Evolutionary conservation across 1,140 invertebrate species (phyloP), one percentile per base, ranked within the genome.

Genomic region (Rhopalosiphum padi): DNA sequence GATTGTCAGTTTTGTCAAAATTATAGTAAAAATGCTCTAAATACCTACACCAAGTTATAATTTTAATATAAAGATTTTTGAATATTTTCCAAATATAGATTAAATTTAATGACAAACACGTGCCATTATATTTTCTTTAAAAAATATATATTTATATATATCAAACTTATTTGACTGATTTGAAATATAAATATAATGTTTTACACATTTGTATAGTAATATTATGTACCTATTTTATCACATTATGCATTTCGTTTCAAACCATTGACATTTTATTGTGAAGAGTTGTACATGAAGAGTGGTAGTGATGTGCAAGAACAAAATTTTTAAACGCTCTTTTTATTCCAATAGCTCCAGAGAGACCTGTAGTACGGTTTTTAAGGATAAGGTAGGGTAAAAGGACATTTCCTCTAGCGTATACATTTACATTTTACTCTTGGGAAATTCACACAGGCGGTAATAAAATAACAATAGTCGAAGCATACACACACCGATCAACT

Each of bases 381-480:
- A 37, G 88, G 51, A 89, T 89, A 55, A 89, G 88, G 88, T 55
- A 55, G 88, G 48, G 51, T 53, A 55, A 55, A 77, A 92, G 41
- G 77, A 92, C 60, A 92, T 48, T 82, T 82, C 77, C 90, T 35
- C 68, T 82, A 51, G 77, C 77, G 48, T 53, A 53, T 53, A 86
- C 48, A 93, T 93, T 86, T 86, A 53, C 82, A 93, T 93, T 93
- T 93, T 6, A 93, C 91, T 93, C 91, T 93, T 93, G 91, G 91
- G 91, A 93, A 93, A 93, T 93, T 86, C 91, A 8, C n/a, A 68
- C 46, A 83, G 91, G 35, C 46, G 43, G 91, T 51, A 86, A 93
- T 93, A 93, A 93, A 93, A 93, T 93, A 93, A 93, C 91, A 93
- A 93, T 86, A 85, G 91, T 93, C 91, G 91, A 55, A 92, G 43